Evolutionary conservation across 2,113 vertebrate genomes (phyloP).

Genomic region (Elachura formosa): DNA sequence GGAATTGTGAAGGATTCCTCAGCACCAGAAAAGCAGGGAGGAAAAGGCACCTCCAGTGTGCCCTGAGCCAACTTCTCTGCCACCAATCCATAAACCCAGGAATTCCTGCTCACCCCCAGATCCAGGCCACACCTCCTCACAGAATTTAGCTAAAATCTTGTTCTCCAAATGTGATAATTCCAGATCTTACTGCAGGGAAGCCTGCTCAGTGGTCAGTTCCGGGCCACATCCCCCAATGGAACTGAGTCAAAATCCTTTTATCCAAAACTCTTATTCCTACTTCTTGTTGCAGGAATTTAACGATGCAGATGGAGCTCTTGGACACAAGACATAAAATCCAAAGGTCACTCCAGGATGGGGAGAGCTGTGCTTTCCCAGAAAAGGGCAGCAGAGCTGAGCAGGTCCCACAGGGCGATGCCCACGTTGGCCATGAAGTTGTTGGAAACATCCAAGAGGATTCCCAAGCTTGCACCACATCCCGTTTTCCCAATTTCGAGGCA

Average conservation of each 20-base stretch:
- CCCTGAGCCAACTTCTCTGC: background rate
- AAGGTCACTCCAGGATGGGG: rapidly evolving
- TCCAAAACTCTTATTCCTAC: background rate
- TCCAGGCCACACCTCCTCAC: background rate
- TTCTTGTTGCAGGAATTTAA: background rate
- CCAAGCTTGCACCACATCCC: rapidly evolving
- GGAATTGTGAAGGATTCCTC: background rate
- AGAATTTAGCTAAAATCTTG: background rate
- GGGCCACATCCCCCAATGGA: background rate
- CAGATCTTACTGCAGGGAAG: background rate
- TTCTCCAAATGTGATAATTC: background rate
- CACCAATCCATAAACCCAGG: background rate
- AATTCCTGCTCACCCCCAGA: background rate
- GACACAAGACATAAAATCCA: background rate
- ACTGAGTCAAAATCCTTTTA: background rate
- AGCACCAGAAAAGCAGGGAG: background rate
- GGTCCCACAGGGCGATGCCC: background rate
- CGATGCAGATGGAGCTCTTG: rapidly evolving
- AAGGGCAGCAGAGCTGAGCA: background rate
- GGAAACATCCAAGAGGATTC: background rate
- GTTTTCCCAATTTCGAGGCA: background rate
- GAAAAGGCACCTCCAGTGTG: background rate
- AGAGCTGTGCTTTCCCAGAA: background rate
- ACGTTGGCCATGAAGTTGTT: background rate
- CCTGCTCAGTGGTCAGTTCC: background rate